Base-by-base conservation (phyloP, 2,888 invertebrate species). In the Leptinotarsa haldemani region DNA sequence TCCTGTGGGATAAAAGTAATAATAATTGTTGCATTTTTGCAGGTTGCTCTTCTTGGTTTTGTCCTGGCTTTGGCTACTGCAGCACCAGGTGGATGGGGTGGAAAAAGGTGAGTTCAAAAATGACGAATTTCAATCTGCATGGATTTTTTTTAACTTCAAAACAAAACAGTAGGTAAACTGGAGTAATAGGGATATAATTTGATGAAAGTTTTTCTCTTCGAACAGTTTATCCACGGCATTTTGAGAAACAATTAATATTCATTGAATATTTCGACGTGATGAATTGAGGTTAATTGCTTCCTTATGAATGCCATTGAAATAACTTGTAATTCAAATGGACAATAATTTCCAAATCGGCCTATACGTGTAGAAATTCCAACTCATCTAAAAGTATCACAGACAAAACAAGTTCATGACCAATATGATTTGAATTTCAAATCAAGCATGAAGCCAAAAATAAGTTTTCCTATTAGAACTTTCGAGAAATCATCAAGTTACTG, bases 21-120 rank as follows among this genome's bases (percentile, higher is more conserved):
- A 50, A 15, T 50, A n/a, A 15, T 50, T 50, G 4, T 50, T n/a
- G 1, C 16, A n/a, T 66, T 65, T 46, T 66, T 69, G 16, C 25
- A 74, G 70, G 65, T 66, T 56, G 63, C 61, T 58, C 61, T 73
- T 52, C 69, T 73, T 52, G 70, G 53, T 40, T 65, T 67, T n/a
- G 52, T 74, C 13, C 48, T 71, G 46, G 53, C 71, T 75, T 7
- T 72, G 53, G 73, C 65, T 63, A 4, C 68, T 48, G 65, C 66
- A 12, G 58, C 70, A n/a, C 73, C 73, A 15, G 18, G 65, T 47
- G 61, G 66, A 5, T 69, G 73, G 70, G 61, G 65, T 52, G 53
- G 69, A 25, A 64, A 73, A 48, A 66, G 70, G 71, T 72, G 46
- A 72, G 71, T 64, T 20, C 1, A 47, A 18, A 18, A 18, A 46